Evolutionary conservation across 2,113 vertebrate species (phyloP), one percentile per base, ranked within the genome.

Genomic region (Casuarius casuarius): DNA sequence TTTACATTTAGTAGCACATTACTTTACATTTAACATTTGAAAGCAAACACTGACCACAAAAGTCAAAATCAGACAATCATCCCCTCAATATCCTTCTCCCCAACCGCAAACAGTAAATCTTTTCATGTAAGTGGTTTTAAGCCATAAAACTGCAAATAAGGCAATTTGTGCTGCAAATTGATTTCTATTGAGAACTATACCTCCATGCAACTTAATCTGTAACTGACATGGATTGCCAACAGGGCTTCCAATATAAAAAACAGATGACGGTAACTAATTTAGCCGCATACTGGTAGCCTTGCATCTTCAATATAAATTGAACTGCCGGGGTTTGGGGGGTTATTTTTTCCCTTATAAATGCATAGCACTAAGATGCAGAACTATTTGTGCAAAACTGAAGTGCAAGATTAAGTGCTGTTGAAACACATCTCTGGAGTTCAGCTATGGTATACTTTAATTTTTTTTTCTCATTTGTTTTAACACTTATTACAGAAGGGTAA

Each of bases 121-220:
- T 52, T 12, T 86, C 5, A 5, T 49, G 62, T 81, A 85, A 95
- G 92, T 88, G 66, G 78, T 95, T 95, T 94, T 92, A 89, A 97
- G 84, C 84, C 72, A 91, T 94, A 89, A 95, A 97, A 96, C 90
- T 94, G 93, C 92, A 96, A 97, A 97, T 95, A 94, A 95, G 95
- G 94, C 84, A 26, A 96, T 97, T 78, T 94, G 87, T 89, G 83
- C 73, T 56, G 84, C 76, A 92, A 97, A 91, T 96, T 87, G 84
- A 96, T 96, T 97, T 73, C 95, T 95, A 18, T 90, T 59, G 66
- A 95, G 91, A 94, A 84, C 77, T 94, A 49, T 88, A 82, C 88
- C 80, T 92, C 72, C 33, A 25, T 70, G 71, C 92, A 75, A 65
- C 95, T 93, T 93, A 51, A 93, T 95, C 72, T 96, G 94, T 90